Percentiles rank a stretch among this genome's conserved stretches.
Conservation (phyloP, 1,140 invertebrate genomes). For the Bactericera cockerelli region DNA sequence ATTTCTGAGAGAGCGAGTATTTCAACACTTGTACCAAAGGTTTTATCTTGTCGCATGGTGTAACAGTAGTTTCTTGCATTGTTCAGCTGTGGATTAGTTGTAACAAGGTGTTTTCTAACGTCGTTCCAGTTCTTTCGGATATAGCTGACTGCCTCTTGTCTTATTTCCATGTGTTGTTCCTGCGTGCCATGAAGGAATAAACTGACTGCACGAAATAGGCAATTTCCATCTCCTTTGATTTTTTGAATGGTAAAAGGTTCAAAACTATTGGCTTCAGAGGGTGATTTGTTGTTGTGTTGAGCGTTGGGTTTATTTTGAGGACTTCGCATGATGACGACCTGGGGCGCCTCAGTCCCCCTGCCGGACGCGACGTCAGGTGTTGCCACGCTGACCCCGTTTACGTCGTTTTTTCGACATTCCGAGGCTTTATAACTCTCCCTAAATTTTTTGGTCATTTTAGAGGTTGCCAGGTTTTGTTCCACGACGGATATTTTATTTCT, state of each 20-base stretch:
- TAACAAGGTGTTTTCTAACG: background rate
- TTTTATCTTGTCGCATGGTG: background rate
- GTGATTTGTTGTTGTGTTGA: background rate
- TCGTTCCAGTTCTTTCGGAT: background rate
- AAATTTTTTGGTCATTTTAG: no score
- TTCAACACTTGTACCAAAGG: background rate
- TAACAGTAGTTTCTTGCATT: background rate
- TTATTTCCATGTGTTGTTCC: background rate
- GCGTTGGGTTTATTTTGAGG: background rate
- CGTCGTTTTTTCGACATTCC: no score
- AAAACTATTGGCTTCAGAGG: background rate
- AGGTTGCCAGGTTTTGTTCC: no score
- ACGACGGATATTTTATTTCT: no score
- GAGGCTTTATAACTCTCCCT: no score
- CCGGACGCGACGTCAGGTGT: background rate
- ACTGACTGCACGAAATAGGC: background rate
- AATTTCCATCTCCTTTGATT: background rate
- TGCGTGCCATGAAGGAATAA: background rate
- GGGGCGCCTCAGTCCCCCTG: background rate
- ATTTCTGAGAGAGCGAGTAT: background rate
- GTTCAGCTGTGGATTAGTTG: background rate
- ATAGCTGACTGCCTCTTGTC: background rate
- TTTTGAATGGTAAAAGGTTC: background rate
- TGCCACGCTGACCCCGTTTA: no score
- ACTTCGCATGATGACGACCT: background rate